These are phyloP conservation scores for Ormyrus pomaceus DNA, from an alignment of 2,888 invertebrate species.

Conservation along the genomic window DNA sequence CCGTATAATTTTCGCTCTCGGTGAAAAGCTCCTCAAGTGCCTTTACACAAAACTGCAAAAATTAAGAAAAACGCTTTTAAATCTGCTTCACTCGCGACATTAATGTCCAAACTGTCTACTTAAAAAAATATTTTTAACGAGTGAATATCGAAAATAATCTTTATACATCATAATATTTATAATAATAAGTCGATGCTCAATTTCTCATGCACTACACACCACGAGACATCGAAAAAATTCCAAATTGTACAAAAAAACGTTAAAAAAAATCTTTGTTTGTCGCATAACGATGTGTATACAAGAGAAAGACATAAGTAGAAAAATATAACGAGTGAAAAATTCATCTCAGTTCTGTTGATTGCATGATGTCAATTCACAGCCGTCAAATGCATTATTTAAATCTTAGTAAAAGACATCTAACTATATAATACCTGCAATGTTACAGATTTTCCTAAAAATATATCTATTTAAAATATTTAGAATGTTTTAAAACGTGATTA, in stretches of 20 bases:
- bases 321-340: constrained; percentile 58
- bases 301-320: constrained; percentile 22
- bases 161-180: constrained; percentile 53
- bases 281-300: constrained; percentile 55
- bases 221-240: constrained; percentile 56
- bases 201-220: constrained; percentile 64
- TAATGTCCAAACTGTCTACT: constrained; percentile 7
- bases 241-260: constrained; percentile 31
- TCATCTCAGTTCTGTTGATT: constrained; percentile 39
- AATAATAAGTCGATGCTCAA: constrained; percentile 52
- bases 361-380: not conserved
- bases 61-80: constrained; percentile 53
- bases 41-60: constrained; percentile 53
- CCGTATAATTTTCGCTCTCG: constrained; percentile 19
- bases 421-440: not conserved
- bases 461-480: constrained; percentile 4
- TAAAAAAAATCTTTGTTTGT: constrained; percentile 47
- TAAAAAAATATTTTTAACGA: constrained; percentile 1
- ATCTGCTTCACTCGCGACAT: not conserved
- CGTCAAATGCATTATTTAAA: constrained; percentile 11
- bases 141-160: constrained; percentile 15
- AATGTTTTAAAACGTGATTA: not conserved
- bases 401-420: not conserved
- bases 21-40: constrained; percentile 25
- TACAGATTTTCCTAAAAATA: constrained; percentile 2